A percentile compares a stretch with the other conserved stretches of the same genome.
Evolutionary conservation across 2,888 invertebrate genomes (phyloP).

Genomic region (Xylota segnis): DNA sequence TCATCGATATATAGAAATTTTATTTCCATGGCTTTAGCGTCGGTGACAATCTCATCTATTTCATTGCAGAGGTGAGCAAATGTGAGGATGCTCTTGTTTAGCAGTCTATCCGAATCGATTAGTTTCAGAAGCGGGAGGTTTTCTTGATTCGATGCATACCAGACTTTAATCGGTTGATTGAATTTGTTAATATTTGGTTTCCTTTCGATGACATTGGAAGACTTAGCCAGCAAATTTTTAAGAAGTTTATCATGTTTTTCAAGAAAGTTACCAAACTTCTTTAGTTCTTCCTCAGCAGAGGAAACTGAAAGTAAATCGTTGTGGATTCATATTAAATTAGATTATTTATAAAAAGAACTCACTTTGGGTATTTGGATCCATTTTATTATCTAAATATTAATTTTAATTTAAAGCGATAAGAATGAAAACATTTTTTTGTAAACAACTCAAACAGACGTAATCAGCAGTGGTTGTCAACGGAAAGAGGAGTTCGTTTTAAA

Average conservation of each 20-base stretch:
- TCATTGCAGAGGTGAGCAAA: conserved; percentile 92
- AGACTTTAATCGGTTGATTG: conserved; percentile 78
- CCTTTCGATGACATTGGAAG: conserved; percentile 14
- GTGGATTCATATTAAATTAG: neutral
- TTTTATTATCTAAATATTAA: conserved; percentile 11
- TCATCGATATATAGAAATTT: conserved; percentile 83
- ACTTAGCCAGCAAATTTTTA: conserved; percentile 76
- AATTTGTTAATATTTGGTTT: conserved; percentile 56
- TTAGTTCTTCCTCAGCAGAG: conserved; percentile 82
- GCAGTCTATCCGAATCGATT: conserved; percentile 91
- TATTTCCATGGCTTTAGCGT: conserved; percentile 87
- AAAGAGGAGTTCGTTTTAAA: conserved; percentile 13
- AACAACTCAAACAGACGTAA: conserved; percentile 20
- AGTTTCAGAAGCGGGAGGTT: conserved; percentile 88
- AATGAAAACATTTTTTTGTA: conserved; percentile 19
- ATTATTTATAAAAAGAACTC: neutral
- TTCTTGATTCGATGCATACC: conserved; percentile 84
- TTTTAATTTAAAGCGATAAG: neutral
- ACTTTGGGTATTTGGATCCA: conserved; percentile 71
- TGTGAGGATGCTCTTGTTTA: conserved; percentile 92
- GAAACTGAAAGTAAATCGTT: conserved; percentile 75
- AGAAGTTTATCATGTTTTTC: conserved; percentile 80
- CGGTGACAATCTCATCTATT: conserved; percentile 88
- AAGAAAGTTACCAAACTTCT: conserved; percentile 81
- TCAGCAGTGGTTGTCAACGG: conserved; percentile 2